phyloP scores from a whole-genome alignment of 2,888 invertebrate species.

The Lingula anatina region DNA sequence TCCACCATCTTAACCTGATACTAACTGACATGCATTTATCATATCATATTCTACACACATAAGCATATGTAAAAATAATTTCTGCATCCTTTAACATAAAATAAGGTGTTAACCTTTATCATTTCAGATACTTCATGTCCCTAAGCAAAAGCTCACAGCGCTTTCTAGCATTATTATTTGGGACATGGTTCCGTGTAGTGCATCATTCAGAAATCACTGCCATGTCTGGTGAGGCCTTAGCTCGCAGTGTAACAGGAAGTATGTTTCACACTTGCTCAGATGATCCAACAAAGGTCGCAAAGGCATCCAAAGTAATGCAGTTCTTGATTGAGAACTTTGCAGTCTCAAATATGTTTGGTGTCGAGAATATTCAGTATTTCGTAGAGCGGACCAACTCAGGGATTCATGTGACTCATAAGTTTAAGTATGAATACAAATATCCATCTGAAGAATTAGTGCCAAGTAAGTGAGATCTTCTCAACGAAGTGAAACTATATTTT shows the following conservation, averaged over 20 bases:
- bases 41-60: no score
- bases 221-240: conserved; percentile 51
- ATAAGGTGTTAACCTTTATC: no score
- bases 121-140: no score
- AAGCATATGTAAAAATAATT: no score
- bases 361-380: conserved; percentile 48
- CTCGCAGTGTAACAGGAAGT: conserved; percentile 49
- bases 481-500: no score
- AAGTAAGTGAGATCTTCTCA: no score
- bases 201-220: conserved; percentile 47
- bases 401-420: conserved; percentile 45
- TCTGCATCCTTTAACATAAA: no score
- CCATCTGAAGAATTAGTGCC: conserved; percentile 36
- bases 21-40: no score
- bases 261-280: conserved; percentile 50
- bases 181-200: conserved; percentile 65
- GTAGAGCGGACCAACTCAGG: conserved; percentile 44
- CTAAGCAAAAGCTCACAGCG: conserved; percentile 68
- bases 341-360: conserved; percentile 87
- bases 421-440: conserved; percentile 45
- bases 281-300: conserved; percentile 39
- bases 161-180: conserved; percentile 88
- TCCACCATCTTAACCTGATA: no score
- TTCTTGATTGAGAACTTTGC: conserved; percentile 97
- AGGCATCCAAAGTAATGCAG: conserved; percentile 90